Base-by-base conservation (phyloP, 2,797 vertebrate species). In the Odontamblyopus lacepedii region DNA sequence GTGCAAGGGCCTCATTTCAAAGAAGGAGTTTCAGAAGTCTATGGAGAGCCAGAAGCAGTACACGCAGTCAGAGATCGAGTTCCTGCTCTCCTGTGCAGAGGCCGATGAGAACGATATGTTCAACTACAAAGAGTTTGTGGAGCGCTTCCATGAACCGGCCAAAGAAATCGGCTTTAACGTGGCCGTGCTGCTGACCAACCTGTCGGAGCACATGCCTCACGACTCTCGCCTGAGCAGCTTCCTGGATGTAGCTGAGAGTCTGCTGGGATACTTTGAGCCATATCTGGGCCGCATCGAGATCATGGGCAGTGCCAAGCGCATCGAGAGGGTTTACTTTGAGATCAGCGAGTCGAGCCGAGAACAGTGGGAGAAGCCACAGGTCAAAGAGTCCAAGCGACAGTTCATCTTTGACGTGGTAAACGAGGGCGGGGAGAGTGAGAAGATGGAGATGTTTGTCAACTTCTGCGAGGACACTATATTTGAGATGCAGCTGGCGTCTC, bases 321-420 rank as follows among this genome's bases (percentile, higher is more conserved):
- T 99, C 9, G 98, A 99, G 76, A 93, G 98, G 75, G 95, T 99
- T 66, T 99, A 99, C 88, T 99, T 99, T 78, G 98, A 99, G 91
- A 99, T 99, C 88, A 98, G 97, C 23, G 97, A 99, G 88, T 98
- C 97, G 2, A 99, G 98, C 74, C 94, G 97, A 2, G 97, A 95
- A 73, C 98, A 99, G 73, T 99, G 98, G 98, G 98, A 99, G 85
- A 99, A 99, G 87, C 98, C 98, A 12, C 98, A 99, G 81, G 97
- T 99, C 83, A 99, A 99, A 70, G 98, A 99, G 90, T 99, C 98
- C 65, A 99, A 99, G 84, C 92, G 98, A 2, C 96, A 99, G 83
- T 99, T 99, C 89, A 99, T 99, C 87, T 99, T 99, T n/a, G 97
- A 98, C 29, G 98, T 99, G 78, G 97, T 99, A 80, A 99, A 99